Percentiles rank a stretch among this genome's conserved stretches.
These are phyloP conservation scores for Formica exsecta DNA, from an alignment of 1,140 invertebrate genomes.

Conservation along the genomic window DNA sequence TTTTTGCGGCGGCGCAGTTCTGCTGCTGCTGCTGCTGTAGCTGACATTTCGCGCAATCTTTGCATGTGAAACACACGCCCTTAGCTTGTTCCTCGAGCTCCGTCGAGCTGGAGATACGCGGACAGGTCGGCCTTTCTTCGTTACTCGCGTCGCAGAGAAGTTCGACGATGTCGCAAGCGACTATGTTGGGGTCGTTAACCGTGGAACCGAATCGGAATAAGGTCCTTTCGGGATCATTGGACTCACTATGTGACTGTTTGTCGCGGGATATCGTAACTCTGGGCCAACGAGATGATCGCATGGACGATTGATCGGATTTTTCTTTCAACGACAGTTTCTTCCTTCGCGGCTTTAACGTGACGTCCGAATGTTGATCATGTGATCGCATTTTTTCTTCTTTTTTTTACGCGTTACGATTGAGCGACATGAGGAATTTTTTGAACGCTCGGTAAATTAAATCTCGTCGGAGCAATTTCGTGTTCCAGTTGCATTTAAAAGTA, in stretches of 20 bases:
- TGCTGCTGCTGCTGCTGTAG: background rate
- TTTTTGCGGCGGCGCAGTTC: background rate
- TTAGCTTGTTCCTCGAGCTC: background rate
- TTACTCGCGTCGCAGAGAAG: constrained; percentile 1
- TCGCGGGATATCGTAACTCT: constrained; percentile 43
- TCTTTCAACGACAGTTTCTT: background rate
- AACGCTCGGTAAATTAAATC: background rate
- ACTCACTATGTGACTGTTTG: background rate
- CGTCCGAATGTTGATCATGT: background rate
- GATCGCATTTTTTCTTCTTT: constrained; percentile 26
- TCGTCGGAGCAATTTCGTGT: constrained; percentile 21
- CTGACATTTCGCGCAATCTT: constrained; percentile 46
- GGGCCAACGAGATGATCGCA: background rate
- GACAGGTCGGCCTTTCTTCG: background rate
- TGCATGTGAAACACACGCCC: constrained; percentile 37
- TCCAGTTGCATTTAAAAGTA: background rate
- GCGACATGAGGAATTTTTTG: background rate
- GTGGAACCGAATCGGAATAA: background rate
- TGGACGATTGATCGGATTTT: constrained; percentile 17
- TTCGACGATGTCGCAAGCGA: constrained; percentile 19
- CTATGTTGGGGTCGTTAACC: background rate
- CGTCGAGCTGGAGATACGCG: constrained; percentile 45
- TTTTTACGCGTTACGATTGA: background rate
- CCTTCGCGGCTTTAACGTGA: constrained; percentile 1
- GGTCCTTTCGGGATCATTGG: background rate